Evolutionary conservation across 2,888 invertebrate species (phyloP).

Genomic region (Hydriomena furcata): DNA sequence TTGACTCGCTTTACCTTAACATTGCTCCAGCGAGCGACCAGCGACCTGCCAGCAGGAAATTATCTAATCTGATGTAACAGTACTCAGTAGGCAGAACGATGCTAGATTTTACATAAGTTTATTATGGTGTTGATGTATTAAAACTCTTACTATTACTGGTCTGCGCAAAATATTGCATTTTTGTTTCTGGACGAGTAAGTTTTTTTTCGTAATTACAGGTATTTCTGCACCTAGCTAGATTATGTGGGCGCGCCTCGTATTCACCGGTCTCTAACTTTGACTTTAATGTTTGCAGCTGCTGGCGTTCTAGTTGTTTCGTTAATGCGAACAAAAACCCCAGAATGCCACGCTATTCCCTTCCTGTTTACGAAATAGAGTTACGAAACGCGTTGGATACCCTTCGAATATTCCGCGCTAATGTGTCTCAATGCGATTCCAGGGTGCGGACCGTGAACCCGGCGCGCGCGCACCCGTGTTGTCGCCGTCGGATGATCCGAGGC

Average conservation of each 20-base stretch:
- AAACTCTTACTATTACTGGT: background rate
- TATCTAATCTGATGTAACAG: conserved; percentile 37
- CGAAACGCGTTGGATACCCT: conserved; percentile 50
- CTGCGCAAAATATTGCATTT: background rate
- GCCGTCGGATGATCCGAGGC: conserved; percentile 79
- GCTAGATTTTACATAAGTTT: background rate
- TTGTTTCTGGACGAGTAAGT: conserved; percentile 1
- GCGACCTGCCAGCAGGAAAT: conserved; percentile 39
- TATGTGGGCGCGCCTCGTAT: conserved; percentile 34
- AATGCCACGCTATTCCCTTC: conserved; percentile 45
- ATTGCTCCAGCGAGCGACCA: conserved; percentile 45
- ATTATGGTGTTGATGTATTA: background rate
- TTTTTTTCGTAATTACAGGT: conserved; percentile 24
- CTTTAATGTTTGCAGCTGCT: conserved; percentile 37
- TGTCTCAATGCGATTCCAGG: conserved; percentile 69
- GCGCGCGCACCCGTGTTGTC: conserved; percentile 64
- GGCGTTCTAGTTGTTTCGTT: conserved; percentile 42
- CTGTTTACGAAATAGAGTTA: conserved; percentile 55
- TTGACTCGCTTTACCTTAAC: conserved; percentile 70
- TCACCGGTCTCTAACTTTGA: conserved; percentile 37
- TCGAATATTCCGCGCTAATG: conserved; percentile 56
- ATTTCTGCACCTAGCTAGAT: conserved; percentile 23
- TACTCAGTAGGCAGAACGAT: conserved; percentile 12
- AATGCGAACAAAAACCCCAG: conserved; percentile 43
- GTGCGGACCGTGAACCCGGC: conserved; percentile 77